Evolutionary conservation across 92 coral and sea anemone species (phyloP), one percentile per base, ranked within the genome.

Genomic region (Zoanthus gigantus): DNA sequence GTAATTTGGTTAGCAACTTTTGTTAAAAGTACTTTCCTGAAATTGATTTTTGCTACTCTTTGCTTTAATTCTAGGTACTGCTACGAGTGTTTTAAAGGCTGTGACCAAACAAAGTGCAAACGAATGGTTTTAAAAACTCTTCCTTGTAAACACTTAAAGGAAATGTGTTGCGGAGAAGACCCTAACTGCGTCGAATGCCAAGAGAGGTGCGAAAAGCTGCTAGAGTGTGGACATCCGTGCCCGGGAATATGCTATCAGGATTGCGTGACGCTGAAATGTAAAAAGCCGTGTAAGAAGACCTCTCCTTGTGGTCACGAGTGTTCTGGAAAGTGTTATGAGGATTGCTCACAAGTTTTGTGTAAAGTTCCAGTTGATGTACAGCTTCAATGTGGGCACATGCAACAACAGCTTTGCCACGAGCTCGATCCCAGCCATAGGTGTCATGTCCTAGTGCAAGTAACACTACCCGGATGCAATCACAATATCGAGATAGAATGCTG

Each of bases 151-250:
- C 95, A 94, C 52, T 53, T 54, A 57, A 82, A 79, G 29, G 58
- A 71, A 73, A 78, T 93, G 89, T n/a, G 48, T 8, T 94, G 98
- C 69, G 90, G 94, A 17, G 78, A 61, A 12, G 77, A 44, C 72
- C 91, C 77, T 1, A 60, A 84, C 7, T 47, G 63, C 5, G 87
- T 88, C 34, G 28, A 42, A 23, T 94, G 98, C 84, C 23, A 56
- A 16, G 86, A 42, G 71, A 84, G 57, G 0, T 94, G 98, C 34
- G 23, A 45, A 13, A 77, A 68, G 34, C 46, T 50, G 5, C 93
- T 92, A 32, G 77, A 87, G 14, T 94, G 98, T 82, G 91, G 86
- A 47, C 98, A 94, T 57, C 91, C 61, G 12, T 94, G 95, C 65
- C 81, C 89, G 12, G 94, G 93, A 16, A 75, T 50, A 74, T 94